A percentile compares a stretch with the other conserved stretches of the same genome.
Conservation (phyloP, 2,113 vertebrate species). For the Bubo bubo region DNA sequence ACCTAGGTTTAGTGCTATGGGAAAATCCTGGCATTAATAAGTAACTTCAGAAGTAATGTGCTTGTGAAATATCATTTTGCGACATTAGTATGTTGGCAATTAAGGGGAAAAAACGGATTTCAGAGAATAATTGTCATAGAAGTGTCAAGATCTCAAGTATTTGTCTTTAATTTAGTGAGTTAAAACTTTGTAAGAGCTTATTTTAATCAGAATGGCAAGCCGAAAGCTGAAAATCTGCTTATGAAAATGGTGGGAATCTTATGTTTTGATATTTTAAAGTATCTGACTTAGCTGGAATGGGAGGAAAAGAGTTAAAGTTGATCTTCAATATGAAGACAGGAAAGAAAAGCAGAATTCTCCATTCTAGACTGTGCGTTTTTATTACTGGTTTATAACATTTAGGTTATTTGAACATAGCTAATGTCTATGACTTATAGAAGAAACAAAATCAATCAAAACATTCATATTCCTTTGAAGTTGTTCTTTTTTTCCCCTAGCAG, state of each 20-base stretch:
- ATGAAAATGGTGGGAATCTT: background rate
- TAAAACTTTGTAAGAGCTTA: background rate
- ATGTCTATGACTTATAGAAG: background rate
- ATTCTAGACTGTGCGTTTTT: background rate
- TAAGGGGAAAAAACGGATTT: constrained; percentile 25
- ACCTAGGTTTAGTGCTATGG: constrained; percentile 68
- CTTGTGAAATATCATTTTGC: constrained; percentile 72
- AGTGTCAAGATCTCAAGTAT: background rate
- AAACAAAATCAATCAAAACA: constrained; percentile 14
- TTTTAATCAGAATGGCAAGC: background rate
- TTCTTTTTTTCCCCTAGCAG: background rate
- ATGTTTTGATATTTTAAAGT: constrained; percentile 8
- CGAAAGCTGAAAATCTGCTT: constrained; percentile 6
- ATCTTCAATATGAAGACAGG: background rate
- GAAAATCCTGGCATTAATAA: constrained; percentile 82
- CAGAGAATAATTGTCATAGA: background rate
- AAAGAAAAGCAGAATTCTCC: background rate
- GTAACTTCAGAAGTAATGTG: constrained; percentile 78
- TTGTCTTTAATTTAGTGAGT: constrained; percentile 22
- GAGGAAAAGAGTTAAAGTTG: constrained; percentile 20
- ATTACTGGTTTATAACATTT: background rate
- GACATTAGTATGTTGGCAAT: constrained; percentile 68
- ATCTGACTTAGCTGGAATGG: background rate
- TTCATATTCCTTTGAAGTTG: constrained; percentile 16
- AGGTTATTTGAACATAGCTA: constrained; percentile 20